Base-by-base conservation (phyloP, 92 coral and sea anemone genomes). In the Porites evermanni region DNA sequence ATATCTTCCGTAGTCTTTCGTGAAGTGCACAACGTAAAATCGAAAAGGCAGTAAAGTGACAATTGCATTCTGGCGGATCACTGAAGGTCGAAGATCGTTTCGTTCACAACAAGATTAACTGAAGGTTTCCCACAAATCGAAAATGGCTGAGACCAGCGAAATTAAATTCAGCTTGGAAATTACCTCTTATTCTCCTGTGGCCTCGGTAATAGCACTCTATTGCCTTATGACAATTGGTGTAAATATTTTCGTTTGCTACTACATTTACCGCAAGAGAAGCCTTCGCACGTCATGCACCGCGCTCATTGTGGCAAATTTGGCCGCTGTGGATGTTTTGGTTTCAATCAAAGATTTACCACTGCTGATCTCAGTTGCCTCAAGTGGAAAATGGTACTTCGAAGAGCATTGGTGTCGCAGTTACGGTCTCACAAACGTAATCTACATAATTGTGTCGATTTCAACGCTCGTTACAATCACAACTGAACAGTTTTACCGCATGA, bases 321-420 rank as follows among this genome's bases (percentile, higher is more conserved):
- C 99, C 8, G 96, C 95, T 14, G 98, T 97, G 21, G 99, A 97
- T 74, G 92, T 97, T 66, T 89, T 97, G 70, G 98, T 97, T 63
- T 91, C 99, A 13, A 92, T 97, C 86, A 97, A 97, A 88, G 99
- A 97, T 85, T 79, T 95, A 8, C 99, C 99, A 3, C 90, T 93
- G 44, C 88, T 97, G 44, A 68, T 97, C 63, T 92, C 99, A 11
- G 98, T 97, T 65, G 90, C 89, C 63, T 74, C 89, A 64, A 81
- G 89, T 67, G 96, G 98, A 72, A 93, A 93, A 54, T 97, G 99
- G 99, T 97, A 95, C 87, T 97, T 97, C 81, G 98, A 97, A 61
- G 96, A 95, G 75, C 95, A 97, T 79, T 97, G 99, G 99, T 97
- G 99, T 83, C 94, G 97, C 10, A 93, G 97, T 21, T 93, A 95